Conservation (phyloP, 2,888 invertebrate genomes). For the Perithous albicinctus region DNA sequence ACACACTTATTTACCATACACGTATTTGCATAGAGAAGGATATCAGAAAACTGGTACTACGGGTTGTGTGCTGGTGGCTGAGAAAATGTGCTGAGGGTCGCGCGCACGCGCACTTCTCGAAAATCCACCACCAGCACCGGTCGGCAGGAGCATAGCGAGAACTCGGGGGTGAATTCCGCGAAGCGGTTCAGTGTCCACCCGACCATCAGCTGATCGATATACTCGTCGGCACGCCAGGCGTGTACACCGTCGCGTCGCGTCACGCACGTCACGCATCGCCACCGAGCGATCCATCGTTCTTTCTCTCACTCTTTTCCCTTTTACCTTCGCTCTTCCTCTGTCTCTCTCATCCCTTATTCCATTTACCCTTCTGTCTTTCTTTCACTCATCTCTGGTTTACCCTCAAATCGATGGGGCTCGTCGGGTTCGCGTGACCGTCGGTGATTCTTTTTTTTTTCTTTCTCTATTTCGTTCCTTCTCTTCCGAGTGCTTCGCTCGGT, state of each 20-base stretch:
- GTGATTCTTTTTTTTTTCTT: not conserved
- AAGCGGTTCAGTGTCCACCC: constrained; percentile 83
- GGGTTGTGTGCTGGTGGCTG: constrained; percentile 49
- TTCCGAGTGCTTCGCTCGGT: not conserved
- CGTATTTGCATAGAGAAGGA: not conserved
- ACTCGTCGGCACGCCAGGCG: constrained; percentile 68
- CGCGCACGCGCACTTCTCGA: constrained; percentile 75
- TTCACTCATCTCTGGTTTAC: constrained; percentile 15
- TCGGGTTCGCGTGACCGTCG: constrained; percentile 52
- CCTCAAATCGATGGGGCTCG: constrained; percentile 14
- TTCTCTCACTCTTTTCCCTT: constrained; percentile 28
- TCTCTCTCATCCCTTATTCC: not conserved
- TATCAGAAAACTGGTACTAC: not conserved
- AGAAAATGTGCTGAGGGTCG: constrained; percentile 43
- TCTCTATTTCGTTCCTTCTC: not conserved
- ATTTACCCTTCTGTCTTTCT: not conserved
- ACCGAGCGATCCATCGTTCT: constrained; percentile 39
- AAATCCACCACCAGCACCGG: constrained; percentile 69
- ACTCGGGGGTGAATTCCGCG: constrained; percentile 79
- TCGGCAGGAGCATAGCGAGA: constrained; percentile 1
- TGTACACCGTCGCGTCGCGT: constrained; percentile 58
- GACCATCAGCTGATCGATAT: constrained; percentile 84
- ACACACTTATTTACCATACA: not conserved
- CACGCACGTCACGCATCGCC: constrained; percentile 65
- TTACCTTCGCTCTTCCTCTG: constrained; percentile 25